Conservation (phyloP, 2,113 vertebrate species). For the Gymnorhina tibicen region DNA sequence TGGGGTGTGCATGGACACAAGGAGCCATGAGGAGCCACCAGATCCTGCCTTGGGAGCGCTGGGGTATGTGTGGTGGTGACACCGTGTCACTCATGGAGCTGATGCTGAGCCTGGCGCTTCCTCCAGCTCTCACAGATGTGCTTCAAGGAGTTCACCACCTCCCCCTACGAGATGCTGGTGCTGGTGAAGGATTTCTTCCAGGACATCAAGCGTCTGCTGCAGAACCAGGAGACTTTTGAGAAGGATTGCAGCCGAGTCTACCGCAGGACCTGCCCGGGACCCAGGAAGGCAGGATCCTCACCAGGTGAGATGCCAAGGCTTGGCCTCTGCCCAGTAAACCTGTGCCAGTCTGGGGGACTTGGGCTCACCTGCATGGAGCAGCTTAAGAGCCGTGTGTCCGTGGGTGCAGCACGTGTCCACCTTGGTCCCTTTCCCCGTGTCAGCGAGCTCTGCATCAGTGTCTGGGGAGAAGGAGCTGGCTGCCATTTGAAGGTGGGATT, state of each 20-base stretch:
- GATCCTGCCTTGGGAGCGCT: not conserved
- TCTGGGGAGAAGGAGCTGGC: not conserved
- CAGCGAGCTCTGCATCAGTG: not conserved
- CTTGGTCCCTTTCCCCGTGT: not conserved
- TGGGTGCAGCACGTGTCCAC: not conserved
- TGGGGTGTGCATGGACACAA: not conserved
- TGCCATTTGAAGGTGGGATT: not conserved
- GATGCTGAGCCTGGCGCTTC: not conserved
- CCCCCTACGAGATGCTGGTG: conserved; percentile 65
- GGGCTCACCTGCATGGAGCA: not conserved
- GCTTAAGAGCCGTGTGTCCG: not conserved
- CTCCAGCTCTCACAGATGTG: conserved; percentile 53
- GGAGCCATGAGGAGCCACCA: not conserved
- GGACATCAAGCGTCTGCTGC: conserved; percentile 59
- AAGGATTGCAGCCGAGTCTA: conserved; percentile 68
- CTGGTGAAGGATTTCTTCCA: conserved; percentile 72
- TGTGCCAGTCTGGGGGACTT: not conserved
- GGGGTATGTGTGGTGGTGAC: rapidly evolving
- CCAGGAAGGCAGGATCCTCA: not conserved
- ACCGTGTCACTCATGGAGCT: rapidly evolving
- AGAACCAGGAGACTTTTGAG: conserved; percentile 42
- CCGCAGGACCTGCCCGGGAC: conserved; percentile 6
- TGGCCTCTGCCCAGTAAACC: not conserved
- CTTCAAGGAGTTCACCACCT: conserved; percentile 54
- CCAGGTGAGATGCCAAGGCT: conserved; percentile 24